These are phyloP conservation scores for Tenthredo amoena DNA, from an alignment of 2,888 invertebrate genomes.

Conservation along the genomic window DNA sequence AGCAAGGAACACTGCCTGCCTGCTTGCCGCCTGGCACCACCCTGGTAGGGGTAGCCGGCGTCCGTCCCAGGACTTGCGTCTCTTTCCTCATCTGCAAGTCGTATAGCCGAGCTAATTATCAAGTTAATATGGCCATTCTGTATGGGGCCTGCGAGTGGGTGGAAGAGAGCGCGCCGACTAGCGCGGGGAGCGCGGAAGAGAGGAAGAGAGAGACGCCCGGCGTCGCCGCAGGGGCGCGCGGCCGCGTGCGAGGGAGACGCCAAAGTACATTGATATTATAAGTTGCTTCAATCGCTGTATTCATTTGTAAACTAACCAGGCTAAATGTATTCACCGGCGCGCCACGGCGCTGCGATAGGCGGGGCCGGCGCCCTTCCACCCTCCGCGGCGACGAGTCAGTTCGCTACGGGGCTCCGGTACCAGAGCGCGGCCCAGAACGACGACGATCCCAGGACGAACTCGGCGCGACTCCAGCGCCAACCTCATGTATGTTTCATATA, in stretches of 20 bases:
- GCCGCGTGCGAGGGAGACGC: slow-evolving; percentile 74
- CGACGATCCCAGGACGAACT: slow-evolving; percentile 52
- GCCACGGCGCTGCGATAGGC: slow-evolving; percentile 77
- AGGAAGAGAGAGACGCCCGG: slow-evolving; percentile 64
- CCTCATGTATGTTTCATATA: slow-evolving; percentile 82
- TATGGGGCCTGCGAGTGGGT: slow-evolving; percentile 79
- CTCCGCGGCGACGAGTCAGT: slow-evolving; percentile 61
- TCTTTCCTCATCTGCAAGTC: slow-evolving; percentile 91
- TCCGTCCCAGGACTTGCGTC: slow-evolving; percentile 81
- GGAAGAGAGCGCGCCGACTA: slow-evolving; percentile 79
- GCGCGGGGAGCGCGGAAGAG: slow-evolving; percentile 73
- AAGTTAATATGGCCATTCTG: slow-evolving; percentile 93
- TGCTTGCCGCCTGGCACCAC: slow-evolving; percentile 68
- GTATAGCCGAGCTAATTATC: slow-evolving; percentile 94
- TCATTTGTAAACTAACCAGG: slow-evolving; percentile 84
- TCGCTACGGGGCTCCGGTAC: slow-evolving; percentile 63
- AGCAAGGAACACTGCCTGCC: slow-evolving; percentile 72
- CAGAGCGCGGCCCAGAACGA: slow-evolving; percentile 63
- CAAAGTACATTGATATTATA: slow-evolving; percentile 84
- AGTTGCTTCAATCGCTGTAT: slow-evolving; percentile 87
- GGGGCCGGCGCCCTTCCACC: slow-evolving; percentile 76
- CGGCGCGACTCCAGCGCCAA: slow-evolving; percentile 75
- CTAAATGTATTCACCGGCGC: slow-evolving; percentile 78
- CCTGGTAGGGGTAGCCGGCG: slow-evolving; percentile 78
- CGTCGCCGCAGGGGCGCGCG: slow-evolving; percentile 64